Base-by-base conservation (phyloP, 2,113 vertebrate species). In the Ondatra zibethicus region DNA sequence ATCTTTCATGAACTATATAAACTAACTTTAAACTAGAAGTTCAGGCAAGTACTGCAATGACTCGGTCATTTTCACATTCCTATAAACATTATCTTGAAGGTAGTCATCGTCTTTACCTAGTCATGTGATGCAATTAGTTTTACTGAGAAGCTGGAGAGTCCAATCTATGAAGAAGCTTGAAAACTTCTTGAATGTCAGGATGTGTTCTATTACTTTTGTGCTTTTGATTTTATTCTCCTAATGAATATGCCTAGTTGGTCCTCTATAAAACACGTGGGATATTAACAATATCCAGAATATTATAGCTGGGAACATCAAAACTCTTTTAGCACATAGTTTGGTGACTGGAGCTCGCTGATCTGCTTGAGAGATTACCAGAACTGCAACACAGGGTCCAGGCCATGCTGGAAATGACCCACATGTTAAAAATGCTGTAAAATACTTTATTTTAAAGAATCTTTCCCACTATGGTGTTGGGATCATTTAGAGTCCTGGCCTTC, bases 61-160 rank as follows among this genome's bases (percentile, higher is more conserved):
- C 1, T 19, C 0, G 13, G 5, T 4, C 31, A 73, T 29, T 8
- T 23, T 17, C 39, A 3, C 4, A 55, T 23, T 5, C 1, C 6
- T 85, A 17, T 31, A 50, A 7, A 7, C 25, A 23, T 0, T 1
- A 3, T 3, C 19, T 58, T 13, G 27, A 42, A 31, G 19, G 55
- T 4, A 55, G 16, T 55, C 39, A 45, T 11, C 2, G 47, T 6
- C 1, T n/a, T 1, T 19, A 42, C 3, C 0, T 78, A 2, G 3
- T 19, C 27, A 52, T 50, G 8, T 84, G 52, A 55, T 16, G 39
- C 14, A 23, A 39, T 65, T 61, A 63, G 9, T 13, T 11, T 65
- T 29, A 50, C 9, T 65, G 10, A 7, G 14, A 73, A 61, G 11
- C 27, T 39, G 29, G 58, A 33, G 52, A 55, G 25, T 63, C 3